Base-by-base conservation (phyloP, 2,888 invertebrate genomes). In the Achlya flavicornis region DNA sequence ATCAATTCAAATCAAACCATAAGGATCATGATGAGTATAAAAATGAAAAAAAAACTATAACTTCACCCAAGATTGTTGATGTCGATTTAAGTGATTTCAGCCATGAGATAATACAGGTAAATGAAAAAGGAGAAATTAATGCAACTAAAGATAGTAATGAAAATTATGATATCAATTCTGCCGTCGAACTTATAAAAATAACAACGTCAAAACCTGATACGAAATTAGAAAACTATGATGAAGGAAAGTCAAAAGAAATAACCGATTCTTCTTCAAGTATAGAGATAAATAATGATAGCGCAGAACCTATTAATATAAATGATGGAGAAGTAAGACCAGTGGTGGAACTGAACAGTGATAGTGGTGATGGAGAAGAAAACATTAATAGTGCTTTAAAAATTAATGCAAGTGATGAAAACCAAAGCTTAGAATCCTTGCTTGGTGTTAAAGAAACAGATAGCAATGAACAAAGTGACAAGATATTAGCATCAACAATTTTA, bases 241-340 rank as follows among this genome's bases (percentile, higher is more conserved):
- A 75, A 69, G 61, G 72, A 41, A 67, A 68, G 43, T 64, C 80
- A 59, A 68, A 71, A 61, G 72, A 74, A 64, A 71, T 67, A 61
- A 65, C 61, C n/a, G 72, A 73, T 35, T 66, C 63, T 53, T 63
- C 69, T 38, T 71, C 70, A 53, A 74, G 73, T 64, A 8, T 69
- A 16, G 76, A 79, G 65, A 68, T 63, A 11, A 74, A 68, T 65
- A 74, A 78, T 63, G 77, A 78, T 59, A 73, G 74, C 67, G 71
- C 75, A 65, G 76, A 81, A 60, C 79, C 80, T 60, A 74, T 83
- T 57, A 76, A 80, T 41, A 85, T 89, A 61, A 88, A 92, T 70
- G 88, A 90, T 53, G 92, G 82, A 35, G 91, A 91, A 83, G 79
- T 91, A 2, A 91, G 86, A 75, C 92, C 93, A 57, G 93, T 93